Conservation (phyloP, 2,888 invertebrate species). For the Patella depressa region DNA sequence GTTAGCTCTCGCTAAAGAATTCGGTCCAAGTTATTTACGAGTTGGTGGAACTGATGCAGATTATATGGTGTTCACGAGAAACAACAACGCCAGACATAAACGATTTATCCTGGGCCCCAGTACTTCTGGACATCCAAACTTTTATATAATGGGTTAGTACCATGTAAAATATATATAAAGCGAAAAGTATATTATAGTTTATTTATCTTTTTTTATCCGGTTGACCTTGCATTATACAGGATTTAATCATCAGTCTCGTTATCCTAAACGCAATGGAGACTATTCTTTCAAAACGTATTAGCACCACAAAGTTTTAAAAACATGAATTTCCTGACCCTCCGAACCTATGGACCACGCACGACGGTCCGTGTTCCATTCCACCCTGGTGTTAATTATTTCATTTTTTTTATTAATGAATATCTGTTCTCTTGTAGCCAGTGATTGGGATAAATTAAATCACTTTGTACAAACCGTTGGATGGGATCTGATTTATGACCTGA, state of each 20-base stretch:
- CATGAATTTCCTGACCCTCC: too few species aligned
- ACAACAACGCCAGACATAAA: neutral
- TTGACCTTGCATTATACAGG: too few species aligned
- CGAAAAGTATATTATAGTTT: too few species aligned
- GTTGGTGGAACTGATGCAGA: conserved; percentile 6
- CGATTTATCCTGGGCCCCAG: neutral
- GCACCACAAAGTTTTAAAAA: too few species aligned
- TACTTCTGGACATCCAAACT: neutral
- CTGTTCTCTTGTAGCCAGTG: neutral
- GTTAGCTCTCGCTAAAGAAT: neutral
- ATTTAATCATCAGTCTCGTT: too few species aligned
- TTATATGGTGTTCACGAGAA: neutral
- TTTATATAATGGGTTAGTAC: neutral
- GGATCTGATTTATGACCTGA: neutral
- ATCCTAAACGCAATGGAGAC: too few species aligned
- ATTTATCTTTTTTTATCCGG: too few species aligned
- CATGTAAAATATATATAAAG: neutral
- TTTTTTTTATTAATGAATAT: neutral
- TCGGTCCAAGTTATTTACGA: neutral
- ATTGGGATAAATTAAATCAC: neutral
- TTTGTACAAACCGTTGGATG: neutral
- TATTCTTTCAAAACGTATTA: too few species aligned
- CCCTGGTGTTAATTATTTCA: neutral
- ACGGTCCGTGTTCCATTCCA: too few species aligned
- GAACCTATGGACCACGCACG: too few species aligned